phyloP scores from a whole-genome alignment of 1,140 invertebrate species.

The Drosophila eugracilis region DNA sequence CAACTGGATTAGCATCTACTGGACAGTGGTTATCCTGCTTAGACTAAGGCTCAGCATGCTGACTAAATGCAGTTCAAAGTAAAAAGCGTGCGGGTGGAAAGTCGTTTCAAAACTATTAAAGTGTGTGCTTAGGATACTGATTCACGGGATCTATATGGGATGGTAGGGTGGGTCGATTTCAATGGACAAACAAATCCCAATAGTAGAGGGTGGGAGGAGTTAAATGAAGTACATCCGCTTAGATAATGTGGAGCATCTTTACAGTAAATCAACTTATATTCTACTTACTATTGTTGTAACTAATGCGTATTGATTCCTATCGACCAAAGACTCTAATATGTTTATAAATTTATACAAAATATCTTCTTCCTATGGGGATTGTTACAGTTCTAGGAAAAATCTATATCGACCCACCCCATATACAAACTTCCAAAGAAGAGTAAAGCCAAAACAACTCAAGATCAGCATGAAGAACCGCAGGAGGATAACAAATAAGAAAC shows the following conservation, averaged over 20 bases:
- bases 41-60: conserved; percentile 39
- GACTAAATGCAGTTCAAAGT: conserved; percentile 38
- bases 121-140: conserved; percentile 23
- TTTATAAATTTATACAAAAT: too few species aligned
- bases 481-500: not conserved
- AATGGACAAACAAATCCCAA: not conserved
- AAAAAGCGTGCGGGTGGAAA: conserved; percentile 39
- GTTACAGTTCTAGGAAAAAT: too few species aligned
- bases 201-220: not conserved
- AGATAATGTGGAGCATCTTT: too few species aligned
- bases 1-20: conserved; percentile 5
- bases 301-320: not conserved
- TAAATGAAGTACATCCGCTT: too few species aligned
- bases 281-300: too few species aligned
- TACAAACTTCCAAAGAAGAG: conserved; percentile 1
- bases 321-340: not conserved
- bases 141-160: not conserved
- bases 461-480: conserved; percentile 3
- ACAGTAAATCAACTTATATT: too few species aligned
- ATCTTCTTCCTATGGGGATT: too few species aligned
- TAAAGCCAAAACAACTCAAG: conserved; percentile 33
- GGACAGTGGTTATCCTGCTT: conserved; percentile 1
- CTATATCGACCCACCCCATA: not conserved
- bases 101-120: conserved; percentile 24
- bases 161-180: not conserved